These are phyloP conservation scores for Encarsia formosa DNA, from an alignment of 2,888 invertebrate genomes.

Conservation along the genomic window DNA sequence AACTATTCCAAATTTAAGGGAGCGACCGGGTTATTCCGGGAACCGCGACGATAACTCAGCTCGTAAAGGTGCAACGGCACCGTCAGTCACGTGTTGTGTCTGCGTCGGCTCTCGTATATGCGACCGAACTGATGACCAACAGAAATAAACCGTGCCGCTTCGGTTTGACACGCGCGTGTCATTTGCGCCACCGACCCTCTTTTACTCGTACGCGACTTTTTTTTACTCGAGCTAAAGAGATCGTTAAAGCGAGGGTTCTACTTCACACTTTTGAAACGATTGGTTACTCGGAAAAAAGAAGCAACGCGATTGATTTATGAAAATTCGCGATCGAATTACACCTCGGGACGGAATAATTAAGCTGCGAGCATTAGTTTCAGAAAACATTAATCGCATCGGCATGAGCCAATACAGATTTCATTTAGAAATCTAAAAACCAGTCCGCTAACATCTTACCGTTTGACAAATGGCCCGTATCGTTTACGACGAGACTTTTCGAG, in stretches of 20 bases:
- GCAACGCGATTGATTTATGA: not conserved
- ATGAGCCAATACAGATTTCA: too few relatives aligned
- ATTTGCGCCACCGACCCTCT: not conserved
- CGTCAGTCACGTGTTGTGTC: slow-evolving; percentile 3
- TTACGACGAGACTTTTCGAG: too few relatives aligned
- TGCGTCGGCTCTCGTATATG: not conserved
- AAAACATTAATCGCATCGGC: not conserved
- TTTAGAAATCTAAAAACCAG: too few relatives aligned
- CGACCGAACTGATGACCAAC: not conserved
- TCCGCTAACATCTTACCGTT: too few relatives aligned
- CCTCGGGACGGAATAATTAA: not conserved
- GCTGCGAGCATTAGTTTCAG: not conserved
- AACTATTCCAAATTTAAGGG: too few relatives aligned
- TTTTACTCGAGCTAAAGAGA: not conserved
- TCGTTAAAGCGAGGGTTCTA: not conserved
- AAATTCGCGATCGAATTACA: not conserved
- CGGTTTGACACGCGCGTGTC: not conserved
- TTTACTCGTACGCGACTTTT: not conserved
- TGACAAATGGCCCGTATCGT: too few relatives aligned
- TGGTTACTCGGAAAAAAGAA: not conserved
- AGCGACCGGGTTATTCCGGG: not conserved
- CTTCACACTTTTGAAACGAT: not conserved
- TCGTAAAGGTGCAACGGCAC: not conserved
- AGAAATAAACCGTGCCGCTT: too few relatives aligned
- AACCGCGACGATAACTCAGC: not conserved